These are phyloP conservation scores for Platypus cylindrus DNA, from an alignment of 2,888 invertebrate genomes.

Conservation along the genomic window DNA sequence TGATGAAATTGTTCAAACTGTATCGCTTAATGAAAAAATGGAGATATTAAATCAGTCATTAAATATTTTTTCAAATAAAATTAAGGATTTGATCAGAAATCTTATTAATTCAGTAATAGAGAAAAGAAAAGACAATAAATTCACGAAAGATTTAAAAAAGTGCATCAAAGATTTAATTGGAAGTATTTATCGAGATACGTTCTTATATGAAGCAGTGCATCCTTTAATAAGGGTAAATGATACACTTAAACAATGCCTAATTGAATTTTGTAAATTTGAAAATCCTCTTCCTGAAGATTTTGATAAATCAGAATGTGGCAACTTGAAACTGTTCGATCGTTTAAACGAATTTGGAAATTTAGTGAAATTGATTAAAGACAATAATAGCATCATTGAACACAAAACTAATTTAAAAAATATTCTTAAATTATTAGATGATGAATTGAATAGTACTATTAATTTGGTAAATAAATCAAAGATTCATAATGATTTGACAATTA, in stretches of 20 bases:
- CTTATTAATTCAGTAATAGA: constrained; percentile 11
- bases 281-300: constrained; percentile 5
- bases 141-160: constrained; percentile 13
- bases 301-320: constrained; percentile 3
- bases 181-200: constrained; percentile 10
- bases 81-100: constrained; percentile 11
- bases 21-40: constrained; percentile 24
- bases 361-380: constrained; percentile 7
- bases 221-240: constrained; percentile 7
- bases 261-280: neutral
- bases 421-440: constrained; percentile 7
- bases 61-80: constrained; percentile 12
- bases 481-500: constrained; percentile 1
- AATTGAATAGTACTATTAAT: constrained; percentile 4
- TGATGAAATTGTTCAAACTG: constrained; percentile 6
- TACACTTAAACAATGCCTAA: constrained; percentile 4
- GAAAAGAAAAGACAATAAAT: constrained; percentile 17
- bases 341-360: constrained; percentile 6
- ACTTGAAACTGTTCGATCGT: constrained; percentile 1
- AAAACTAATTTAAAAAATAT: constrained; percentile 5
- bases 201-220: constrained; percentile 6
- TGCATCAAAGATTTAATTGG: constrained; percentile 7
- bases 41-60: constrained; percentile 21
- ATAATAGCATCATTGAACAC: constrained; percentile 5
- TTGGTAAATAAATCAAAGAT: constrained; percentile 3